Base-by-base conservation (phyloP, 1,140 invertebrate species). In the Meloidogyne hapla region DNA sequence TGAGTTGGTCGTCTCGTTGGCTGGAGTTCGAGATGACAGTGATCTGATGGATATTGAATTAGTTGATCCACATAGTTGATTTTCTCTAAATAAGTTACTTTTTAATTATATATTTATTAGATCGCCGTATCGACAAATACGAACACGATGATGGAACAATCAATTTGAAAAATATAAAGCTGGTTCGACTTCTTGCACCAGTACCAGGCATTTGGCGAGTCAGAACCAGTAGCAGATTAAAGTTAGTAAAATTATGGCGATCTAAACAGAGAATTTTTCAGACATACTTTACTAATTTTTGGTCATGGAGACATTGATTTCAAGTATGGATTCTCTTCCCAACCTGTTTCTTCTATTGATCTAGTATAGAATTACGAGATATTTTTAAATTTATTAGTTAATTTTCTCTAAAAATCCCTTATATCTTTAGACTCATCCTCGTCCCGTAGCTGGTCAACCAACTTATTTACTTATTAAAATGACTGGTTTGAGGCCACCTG, bases 301-400 rank as follows among this genome's bases (percentile, higher is more conserved):
- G 92, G 91, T 0, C 85, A 91, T 10, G 92, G 91, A 65, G 89
- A 89, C 42, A 86, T 92, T 10, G 90, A 90, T 42, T 92, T 92
- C 84, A 88, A 89, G 9, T 89, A 91, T 76, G 91, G 92, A n/a
- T 93, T 93, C 86, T 90, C 91, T 8, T 88, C 90, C 12, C 81
- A 89, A 18, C 87, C 87, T 3, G 89, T 90, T 0, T 83, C 80
- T 62, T 74, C 75, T 12, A 79, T 87, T 77, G 6, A 88, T 89
- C 86, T 91, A 76, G 76, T 84, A n/a, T n/a, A n/a, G 84, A 33
- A 76, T 64, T 15, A 38, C 3, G 33, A 33, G 33, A 33, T 33
- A 6, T 33, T 33, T 33, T 5, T 33, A 6, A 33, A 33, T 33
- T 33, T 33, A 33, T 33, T 33, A 33, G 33, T 6, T 23, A 40